These are phyloP conservation scores for Muricea muricata DNA, from an alignment of 92 coral and sea anemone species.

Conservation along the genomic window DNA sequence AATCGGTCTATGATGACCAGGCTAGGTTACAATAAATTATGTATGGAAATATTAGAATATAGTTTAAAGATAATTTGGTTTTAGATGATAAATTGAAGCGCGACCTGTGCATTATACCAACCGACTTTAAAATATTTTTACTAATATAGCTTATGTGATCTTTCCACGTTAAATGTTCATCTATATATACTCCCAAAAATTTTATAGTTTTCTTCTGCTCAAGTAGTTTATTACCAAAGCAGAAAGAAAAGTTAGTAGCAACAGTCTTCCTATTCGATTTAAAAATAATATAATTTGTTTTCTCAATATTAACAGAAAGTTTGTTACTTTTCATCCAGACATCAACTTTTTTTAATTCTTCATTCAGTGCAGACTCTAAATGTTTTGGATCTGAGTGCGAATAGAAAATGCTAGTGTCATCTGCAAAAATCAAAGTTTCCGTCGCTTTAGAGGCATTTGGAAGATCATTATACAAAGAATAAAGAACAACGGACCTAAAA, in stretches of 20 bases:
- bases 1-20: background rate
- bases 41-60: background rate
- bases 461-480: conserved; percentile 37
- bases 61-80: background rate
- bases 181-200: conserved; percentile 37
- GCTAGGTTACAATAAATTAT: background rate
- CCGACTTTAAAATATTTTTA: background rate
- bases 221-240: conserved; percentile 10
- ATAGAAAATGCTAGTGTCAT: conserved; percentile 33
- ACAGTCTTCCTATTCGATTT: conserved; percentile 24
- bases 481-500: conserved; percentile 15
- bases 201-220: conserved; percentile 25
- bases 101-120: background rate
- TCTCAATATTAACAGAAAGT: conserved; percentile 34
- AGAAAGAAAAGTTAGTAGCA: background rate
- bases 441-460: conserved; percentile 41
- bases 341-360: background rate
- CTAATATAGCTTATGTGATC: background rate
- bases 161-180: conserved; percentile 15
- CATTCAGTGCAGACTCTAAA: background rate
- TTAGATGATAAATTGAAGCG: background rate
- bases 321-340: conserved; percentile 26
- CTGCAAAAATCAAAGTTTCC: conserved; percentile 33
- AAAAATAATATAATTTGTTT: conserved; percentile 42
- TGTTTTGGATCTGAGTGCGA: background rate